Percentiles rank a stretch among this genome's conserved stretches.
These are phyloP conservation scores for Noctua janthina DNA, from an alignment of 2,888 invertebrate species.

Conservation along the genomic window DNA sequence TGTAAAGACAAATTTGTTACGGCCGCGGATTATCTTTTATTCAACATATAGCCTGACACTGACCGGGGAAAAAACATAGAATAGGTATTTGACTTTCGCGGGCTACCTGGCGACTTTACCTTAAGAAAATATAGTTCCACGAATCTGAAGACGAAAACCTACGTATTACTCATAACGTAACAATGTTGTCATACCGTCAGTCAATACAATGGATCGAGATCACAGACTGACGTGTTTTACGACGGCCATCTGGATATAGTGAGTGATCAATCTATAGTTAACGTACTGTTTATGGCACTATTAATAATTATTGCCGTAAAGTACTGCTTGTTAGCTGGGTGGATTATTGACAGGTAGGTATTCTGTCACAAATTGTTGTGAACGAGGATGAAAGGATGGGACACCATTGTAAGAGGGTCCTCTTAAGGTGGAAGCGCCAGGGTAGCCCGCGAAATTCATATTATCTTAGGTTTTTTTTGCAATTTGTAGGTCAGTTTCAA, in stretches of 20 bases:
- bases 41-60: too few species aligned
- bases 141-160: slow-evolving; percentile 1
- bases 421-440: too few species aligned
- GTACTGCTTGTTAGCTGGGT: slow-evolving; percentile 35
- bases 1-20: too few species aligned
- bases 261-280: slow-evolving; percentile 70
- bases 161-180: slow-evolving; percentile 25
- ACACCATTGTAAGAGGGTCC: not conserved
- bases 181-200: slow-evolving; percentile 38
- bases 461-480: too few species aligned
- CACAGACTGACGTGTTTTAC: slow-evolving; percentile 73
- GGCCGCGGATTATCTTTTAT: too few species aligned
- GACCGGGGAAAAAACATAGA: too few species aligned
- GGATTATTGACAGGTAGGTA: slow-evolving; percentile 5
- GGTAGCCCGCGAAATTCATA: too few species aligned
- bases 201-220: slow-evolving; percentile 62
- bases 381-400: not conserved
- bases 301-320: slow-evolving; percentile 62
- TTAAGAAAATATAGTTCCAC: not conserved
- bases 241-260: slow-evolving; percentile 79
- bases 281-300: slow-evolving; percentile 67
- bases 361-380: not conserved
- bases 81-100: not conserved
- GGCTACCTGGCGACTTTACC: not conserved
- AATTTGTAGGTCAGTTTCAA: too few species aligned